Percentiles rank a stretch among this genome's conserved stretches.
phyloP scores from a whole-genome alignment of 1,140 invertebrate species.

The Catajapyx aquilonaris region DNA sequence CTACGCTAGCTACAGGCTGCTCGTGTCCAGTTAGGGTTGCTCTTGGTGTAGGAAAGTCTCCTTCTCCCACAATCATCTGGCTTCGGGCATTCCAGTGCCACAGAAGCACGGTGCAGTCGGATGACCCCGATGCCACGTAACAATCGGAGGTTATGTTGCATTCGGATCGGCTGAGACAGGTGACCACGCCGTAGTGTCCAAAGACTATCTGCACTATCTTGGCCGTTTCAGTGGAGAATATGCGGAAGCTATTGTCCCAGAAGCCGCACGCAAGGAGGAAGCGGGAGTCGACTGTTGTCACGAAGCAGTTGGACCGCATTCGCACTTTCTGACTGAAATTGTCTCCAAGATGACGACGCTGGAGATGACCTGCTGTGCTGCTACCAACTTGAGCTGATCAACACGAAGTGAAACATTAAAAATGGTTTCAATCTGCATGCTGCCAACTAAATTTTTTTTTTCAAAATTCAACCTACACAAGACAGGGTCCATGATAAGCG shows the following conservation, averaged over 20 bases:
- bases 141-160: conserved; percentile 97
- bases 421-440: too few relatives aligned
- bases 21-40: conserved; percentile 95
- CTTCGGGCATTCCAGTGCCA: conserved; percentile 98
- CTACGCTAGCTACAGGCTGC: conserved; percentile 78
- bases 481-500: conserved; percentile 89
- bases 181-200: conserved; percentile 96
- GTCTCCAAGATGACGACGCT: conserved; percentile 75
- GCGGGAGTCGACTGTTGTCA: conserved; percentile 88
- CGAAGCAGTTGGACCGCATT: conserved; percentile 84
- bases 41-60: conserved; percentile 78
- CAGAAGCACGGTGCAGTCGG: conserved; percentile 90
- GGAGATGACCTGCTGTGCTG: conserved; percentile 34
- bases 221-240: conserved; percentile 91
- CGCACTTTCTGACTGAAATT: conserved; percentile 90
- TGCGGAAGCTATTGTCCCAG: conserved; percentile 97
- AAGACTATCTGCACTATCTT: conserved; percentile 97
- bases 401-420: conserved; percentile 10
- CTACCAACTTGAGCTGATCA: conserved; percentile 42
- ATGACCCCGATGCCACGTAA: conserved; percentile 91
- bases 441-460: too few relatives aligned
- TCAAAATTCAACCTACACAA: conserved; percentile 44
- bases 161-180: conserved; percentile 86
- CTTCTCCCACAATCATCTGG: conserved; percentile 90
- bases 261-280: conserved; percentile 97